A percentile compares a stretch with the other conserved stretches of the same genome.
Conservation (phyloP, 2,888 invertebrate genomes). For the Apamea crenata region DNA sequence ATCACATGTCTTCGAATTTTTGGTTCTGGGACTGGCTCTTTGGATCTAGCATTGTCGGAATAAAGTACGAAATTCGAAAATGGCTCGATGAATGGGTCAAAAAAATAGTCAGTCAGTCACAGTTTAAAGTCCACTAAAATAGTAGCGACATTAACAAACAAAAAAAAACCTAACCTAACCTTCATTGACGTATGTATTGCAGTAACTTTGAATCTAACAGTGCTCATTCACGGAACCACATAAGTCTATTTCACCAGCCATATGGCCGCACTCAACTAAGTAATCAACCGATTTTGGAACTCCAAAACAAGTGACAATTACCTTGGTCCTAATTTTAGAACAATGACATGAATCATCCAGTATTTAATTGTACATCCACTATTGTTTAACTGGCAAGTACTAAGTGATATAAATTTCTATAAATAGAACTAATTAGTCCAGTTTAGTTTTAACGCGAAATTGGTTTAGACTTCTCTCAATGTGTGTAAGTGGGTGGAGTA, state of each 20-base stretch:
- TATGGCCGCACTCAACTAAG: conserved; percentile 31
- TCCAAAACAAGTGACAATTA: conserved; percentile 60
- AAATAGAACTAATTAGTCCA: conserved; percentile 62
- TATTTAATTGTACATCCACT: conserved; percentile 33
- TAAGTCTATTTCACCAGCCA: conserved; percentile 1
- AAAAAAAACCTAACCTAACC: no score
- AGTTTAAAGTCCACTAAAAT: not conserved
- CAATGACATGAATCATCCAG: conserved; percentile 64
- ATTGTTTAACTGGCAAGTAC: conserved; percentile 58
- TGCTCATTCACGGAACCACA: conserved; percentile 24
- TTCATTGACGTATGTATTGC: not conserved
- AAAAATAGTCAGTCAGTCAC: no score
- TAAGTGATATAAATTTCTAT: conserved; percentile 58
- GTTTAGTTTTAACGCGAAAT: conserved; percentile 44
- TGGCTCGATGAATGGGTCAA: no score
- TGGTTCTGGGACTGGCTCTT: no score
- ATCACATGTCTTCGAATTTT: no score
- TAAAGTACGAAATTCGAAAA: no score
- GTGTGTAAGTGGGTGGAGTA: not conserved
- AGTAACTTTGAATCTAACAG: not conserved
- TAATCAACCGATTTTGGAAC: conserved; percentile 60
- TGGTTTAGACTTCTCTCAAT: conserved; percentile 17
- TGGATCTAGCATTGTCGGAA: no score
- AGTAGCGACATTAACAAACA: not conserved
- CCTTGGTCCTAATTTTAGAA: conserved; percentile 63